These are phyloP conservation scores for Thunnus maccoyii DNA, from an alignment of 2,113 vertebrate genomes.

Conservation along the genomic window DNA sequence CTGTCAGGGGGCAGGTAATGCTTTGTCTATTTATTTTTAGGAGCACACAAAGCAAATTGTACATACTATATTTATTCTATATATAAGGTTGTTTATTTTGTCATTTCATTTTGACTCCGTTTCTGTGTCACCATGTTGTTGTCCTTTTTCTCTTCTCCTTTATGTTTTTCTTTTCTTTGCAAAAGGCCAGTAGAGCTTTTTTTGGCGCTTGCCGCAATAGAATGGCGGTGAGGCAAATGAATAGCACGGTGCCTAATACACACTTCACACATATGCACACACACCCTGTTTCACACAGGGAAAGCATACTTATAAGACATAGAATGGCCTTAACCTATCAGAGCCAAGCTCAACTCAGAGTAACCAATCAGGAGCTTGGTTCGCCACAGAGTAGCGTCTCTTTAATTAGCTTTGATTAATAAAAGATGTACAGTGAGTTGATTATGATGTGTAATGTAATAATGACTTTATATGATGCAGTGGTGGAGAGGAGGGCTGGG, in stretches of 20 bases:
- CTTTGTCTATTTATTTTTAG: slow-evolving; percentile 89
- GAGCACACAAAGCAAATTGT: slow-evolving; percentile 87
- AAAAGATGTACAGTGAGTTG: slow-evolving; percentile 71
- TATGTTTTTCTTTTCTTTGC: slow-evolving; percentile 47
- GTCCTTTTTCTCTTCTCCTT: slow-evolving; percentile 37
- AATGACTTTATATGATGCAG: slow-evolving; percentile 56
- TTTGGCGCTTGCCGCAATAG: slow-evolving; percentile 53
- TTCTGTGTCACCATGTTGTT: slow-evolving; percentile 61
- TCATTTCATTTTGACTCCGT: slow-evolving; percentile 77
- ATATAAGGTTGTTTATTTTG: slow-evolving; percentile 87
- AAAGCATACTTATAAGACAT: slow-evolving; percentile 46
- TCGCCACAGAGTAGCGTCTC: slow-evolving; percentile 71
- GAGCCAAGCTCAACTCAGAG: slow-evolving; percentile 72
- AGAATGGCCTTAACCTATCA: slow-evolving; percentile 74
- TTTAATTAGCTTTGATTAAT: slow-evolving; percentile 78
- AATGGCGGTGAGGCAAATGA: slow-evolving; percentile 55
- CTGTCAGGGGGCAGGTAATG: slow-evolving; percentile 79
- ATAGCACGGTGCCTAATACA: slow-evolving; percentile 81
- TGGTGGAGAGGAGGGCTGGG: slow-evolving; percentile 25
- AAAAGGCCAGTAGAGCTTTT: slow-evolving; percentile 79
- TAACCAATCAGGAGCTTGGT: slow-evolving; percentile 80
- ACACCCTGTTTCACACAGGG: slow-evolving; percentile 27
- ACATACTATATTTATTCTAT: slow-evolving; percentile 90
- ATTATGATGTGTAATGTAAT: slow-evolving; percentile 71
- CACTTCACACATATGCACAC: slow-evolving; percentile 61